Conservation (phyloP, 2,113 vertebrate genomes). For the Hemicordylus capensis region DNA sequence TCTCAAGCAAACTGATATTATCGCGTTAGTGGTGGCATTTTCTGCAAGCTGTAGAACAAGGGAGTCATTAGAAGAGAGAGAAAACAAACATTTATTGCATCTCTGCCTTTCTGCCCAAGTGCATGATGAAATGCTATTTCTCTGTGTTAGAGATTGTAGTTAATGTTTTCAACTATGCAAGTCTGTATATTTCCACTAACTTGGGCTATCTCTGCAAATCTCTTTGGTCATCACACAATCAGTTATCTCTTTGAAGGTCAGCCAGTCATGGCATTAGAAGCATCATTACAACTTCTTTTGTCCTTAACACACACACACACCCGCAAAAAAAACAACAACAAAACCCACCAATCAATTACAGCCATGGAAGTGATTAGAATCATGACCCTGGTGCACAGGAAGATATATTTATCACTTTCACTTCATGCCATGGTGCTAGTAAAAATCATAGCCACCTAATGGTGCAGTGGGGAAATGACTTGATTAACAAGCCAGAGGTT, state of each 20-base stretch:
- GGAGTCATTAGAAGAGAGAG: constrained; percentile 32
- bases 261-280: too few species aligned
- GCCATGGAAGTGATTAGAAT: too few species aligned
- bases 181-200: constrained; percentile 8
- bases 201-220: neutral
- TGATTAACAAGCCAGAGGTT: too few species aligned
- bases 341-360: too few species aligned
- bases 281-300: too few species aligned
- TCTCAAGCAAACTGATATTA: constrained; percentile 70
- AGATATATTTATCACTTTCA: too few species aligned
- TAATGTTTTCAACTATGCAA: neutral
- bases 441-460: too few species aligned
- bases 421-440: too few species aligned
- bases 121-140: neutral
- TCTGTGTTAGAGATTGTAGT: constrained; percentile 25
- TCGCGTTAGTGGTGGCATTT: constrained; percentile 73
- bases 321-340: too few species aligned
- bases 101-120: neutral
- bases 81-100: constrained; percentile 19
- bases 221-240: fast-evolving
- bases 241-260: neutral
- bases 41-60: constrained; percentile 50
- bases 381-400: too few species aligned
- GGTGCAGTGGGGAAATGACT: too few species aligned
- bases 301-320: too few species aligned